A percentile compares a stretch with the other conserved stretches of the same genome.
These are phyloP conservation scores for Taxidea taxus DNA, from an alignment of 2,113 vertebrate genomes.

Conservation along the genomic window DNA sequence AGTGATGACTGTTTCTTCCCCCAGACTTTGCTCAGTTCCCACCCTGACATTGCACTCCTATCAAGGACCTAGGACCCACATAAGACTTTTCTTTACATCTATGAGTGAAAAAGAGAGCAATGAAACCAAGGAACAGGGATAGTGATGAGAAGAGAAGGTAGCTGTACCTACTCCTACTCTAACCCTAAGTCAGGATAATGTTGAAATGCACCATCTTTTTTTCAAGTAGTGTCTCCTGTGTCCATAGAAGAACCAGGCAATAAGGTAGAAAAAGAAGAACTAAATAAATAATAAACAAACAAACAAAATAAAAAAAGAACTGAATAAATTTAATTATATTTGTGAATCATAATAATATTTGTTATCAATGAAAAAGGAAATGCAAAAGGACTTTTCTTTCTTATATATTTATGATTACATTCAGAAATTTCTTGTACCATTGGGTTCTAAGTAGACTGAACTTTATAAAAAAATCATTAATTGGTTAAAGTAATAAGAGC, in stretches of 20 bases:
- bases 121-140: background rate
- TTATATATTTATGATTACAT: background rate
- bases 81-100: background rate
- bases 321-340: background rate
- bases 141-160: background rate
- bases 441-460: background rate
- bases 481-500: background rate
- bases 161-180: background rate
- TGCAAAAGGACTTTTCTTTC: background rate
- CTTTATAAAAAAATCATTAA: background rate
- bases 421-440: background rate
- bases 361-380: background rate
- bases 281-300: background rate
- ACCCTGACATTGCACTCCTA: background rate
- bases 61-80: background rate
- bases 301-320: background rate
- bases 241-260: background rate
- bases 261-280: background rate
- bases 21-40: background rate
- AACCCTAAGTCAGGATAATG: background rate
- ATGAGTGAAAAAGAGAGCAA: background rate
- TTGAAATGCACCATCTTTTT: background rate
- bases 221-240: background rate
- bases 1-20: background rate
- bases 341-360: background rate